Conservation (phyloP, 2,797 vertebrate species). For the Hapalemur alaotrensis region DNA sequence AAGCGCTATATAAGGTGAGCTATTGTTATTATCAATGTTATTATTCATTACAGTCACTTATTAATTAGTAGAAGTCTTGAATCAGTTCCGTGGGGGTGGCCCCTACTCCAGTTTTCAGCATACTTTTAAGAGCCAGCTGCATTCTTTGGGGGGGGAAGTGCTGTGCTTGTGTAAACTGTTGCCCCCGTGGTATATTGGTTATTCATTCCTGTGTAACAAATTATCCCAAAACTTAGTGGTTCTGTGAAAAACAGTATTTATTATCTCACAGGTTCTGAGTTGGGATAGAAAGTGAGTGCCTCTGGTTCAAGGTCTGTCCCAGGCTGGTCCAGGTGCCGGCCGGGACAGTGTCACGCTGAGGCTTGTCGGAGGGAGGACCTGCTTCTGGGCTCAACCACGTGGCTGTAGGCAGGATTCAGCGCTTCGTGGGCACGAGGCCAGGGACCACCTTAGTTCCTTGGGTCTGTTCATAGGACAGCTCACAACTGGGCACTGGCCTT, state of each 20-base stretch:
- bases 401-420: neutral
- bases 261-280: neutral
- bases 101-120: neutral
- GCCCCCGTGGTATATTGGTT: neutral
- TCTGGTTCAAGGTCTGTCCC: neutral
- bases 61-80: neutral
- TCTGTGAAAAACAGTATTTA: neutral
- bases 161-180: neutral
- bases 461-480: neutral
- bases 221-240: neutral
- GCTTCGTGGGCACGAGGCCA: neutral
- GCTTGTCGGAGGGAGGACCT: neutral
- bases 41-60: neutral
- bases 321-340: neutral
- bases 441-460: neutral
- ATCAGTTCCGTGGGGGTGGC: neutral
- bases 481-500: neutral
- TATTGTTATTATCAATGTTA: neutral
- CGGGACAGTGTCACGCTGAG: neutral
- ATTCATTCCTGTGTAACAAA: neutral
- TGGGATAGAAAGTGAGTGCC: neutral
- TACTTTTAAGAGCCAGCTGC: neutral
- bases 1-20: neutral
- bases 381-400: neutral
- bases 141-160: neutral